These are phyloP conservation scores for Trachemys scripta DNA, from an alignment of 2,113 vertebrate species.

Conservation along the genomic window DNA sequence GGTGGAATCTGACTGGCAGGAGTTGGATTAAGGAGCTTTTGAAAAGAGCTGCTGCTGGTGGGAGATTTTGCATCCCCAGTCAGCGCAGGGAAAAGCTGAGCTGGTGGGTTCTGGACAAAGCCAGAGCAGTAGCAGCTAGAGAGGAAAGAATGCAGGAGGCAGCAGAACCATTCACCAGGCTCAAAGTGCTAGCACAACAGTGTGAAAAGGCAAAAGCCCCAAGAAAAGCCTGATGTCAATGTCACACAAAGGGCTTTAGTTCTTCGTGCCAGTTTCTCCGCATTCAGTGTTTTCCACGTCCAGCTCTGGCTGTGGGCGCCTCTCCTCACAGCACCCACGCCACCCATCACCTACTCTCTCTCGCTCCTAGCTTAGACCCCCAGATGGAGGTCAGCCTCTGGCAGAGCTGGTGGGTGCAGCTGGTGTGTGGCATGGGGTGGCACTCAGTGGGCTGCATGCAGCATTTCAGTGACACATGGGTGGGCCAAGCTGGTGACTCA, in stretches of 20 bases:
- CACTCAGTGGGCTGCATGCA: not conserved
- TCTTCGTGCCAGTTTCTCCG: conserved; percentile 35
- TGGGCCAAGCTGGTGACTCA: not conserved
- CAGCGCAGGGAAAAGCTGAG: conserved; percentile 70
- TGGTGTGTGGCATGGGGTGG: not conserved
- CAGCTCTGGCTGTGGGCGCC: conserved; percentile 12
- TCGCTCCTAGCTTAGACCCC: not conserved
- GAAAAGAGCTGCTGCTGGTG: not conserved
- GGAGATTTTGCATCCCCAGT: conserved; percentile 16
- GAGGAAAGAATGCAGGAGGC: conserved; percentile 74
- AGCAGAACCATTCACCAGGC: conserved; percentile 64
- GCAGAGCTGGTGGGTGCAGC: not conserved
- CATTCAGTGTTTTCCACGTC: conserved; percentile 50
- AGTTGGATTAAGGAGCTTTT: not conserved
- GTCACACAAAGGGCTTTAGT: conserved; percentile 61
- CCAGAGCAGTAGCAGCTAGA: conserved; percentile 18
- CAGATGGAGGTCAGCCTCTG: conserved; percentile 17
- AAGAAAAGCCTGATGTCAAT: conserved; percentile 60
- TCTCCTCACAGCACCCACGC: not conserved
- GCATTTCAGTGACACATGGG: not conserved
- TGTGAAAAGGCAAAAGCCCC: conserved; percentile 64
- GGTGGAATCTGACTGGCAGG: not conserved
- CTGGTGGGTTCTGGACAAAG: conserved; percentile 68
- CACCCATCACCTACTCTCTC: not conserved
- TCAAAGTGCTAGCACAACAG: conserved; percentile 12